These are phyloP conservation scores for Cephalopachus bancanus DNA, from an alignment of 2,797 vertebrate genomes.

Conservation along the genomic window DNA sequence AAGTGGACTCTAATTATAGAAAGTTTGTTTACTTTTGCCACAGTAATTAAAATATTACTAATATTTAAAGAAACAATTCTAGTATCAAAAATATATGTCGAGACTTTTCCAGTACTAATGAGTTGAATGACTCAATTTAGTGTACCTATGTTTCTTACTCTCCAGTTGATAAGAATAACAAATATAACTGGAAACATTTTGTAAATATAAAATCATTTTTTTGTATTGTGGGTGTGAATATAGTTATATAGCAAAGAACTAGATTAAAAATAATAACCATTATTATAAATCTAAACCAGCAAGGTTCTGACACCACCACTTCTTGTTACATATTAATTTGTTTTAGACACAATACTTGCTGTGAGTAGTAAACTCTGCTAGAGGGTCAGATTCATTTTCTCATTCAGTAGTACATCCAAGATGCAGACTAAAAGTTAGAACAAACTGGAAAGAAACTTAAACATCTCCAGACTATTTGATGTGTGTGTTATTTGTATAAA, in stretches of 20 bases:
- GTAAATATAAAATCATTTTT: neutral
- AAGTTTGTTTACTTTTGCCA: conserved; percentile 12
- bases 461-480: neutral
- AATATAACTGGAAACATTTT: conserved; percentile 7
- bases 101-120: neutral
- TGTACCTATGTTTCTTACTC: neutral
- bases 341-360: neutral
- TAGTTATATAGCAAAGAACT: neutral
- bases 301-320: neutral
- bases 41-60: conserved; percentile 52
- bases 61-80: neutral
- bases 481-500: neutral
- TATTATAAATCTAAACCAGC: neutral
- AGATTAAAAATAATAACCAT: neutral
- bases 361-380: neutral
- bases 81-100: neutral
- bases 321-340: neutral
- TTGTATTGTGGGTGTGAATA: neutral
- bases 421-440: neutral
- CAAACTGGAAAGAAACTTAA: neutral
- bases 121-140: neutral
- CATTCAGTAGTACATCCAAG: conserved; percentile 15
- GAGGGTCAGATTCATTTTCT: neutral
- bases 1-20: conserved; percentile 1
- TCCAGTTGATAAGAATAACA: neutral